Conservation (phyloP, 2,888 invertebrate species). For the Penaeus monodon region DNA sequence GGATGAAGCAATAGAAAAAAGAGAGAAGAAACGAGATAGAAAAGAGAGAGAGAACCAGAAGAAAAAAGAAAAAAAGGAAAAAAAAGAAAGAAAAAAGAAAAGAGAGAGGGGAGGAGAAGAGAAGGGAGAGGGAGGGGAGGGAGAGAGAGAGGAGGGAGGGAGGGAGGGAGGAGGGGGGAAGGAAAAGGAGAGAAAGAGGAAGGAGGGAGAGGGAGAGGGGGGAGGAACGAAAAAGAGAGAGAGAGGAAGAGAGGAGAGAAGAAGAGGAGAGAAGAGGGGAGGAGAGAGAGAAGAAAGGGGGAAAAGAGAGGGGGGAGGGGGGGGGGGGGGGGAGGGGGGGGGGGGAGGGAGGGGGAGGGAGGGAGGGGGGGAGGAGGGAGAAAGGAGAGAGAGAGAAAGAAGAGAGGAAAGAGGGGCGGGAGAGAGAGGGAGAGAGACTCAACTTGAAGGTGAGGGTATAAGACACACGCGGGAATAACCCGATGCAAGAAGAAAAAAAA, state of each 20-base stretch:
- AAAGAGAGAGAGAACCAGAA: neutral
- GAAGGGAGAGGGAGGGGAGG: too few species aligned
- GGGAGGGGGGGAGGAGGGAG: conserved; percentile 28
- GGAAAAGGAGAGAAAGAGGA: too few species aligned
- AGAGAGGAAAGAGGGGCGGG: conserved; percentile 28
- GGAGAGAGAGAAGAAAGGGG: conserved; percentile 29
- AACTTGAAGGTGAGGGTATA: neutral
- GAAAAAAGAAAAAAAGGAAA: too few species aligned
- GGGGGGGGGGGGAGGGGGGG: neutral
- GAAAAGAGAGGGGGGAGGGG: conserved; percentile 1
- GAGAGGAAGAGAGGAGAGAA: too few species aligned
- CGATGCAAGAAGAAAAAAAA: too few species aligned
- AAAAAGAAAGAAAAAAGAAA: conserved; percentile 1
- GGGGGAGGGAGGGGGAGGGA: neutral
- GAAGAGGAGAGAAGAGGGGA: neutral
- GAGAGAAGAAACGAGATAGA: too few species aligned
- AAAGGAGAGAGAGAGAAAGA: conserved; percentile 44
- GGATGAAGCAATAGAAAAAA: too few species aligned
- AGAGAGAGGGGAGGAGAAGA: neutral
- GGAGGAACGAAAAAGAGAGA: neutral
- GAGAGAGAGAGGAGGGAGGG: too few species aligned
- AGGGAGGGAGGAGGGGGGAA: neutral
- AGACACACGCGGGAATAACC: too few species aligned
- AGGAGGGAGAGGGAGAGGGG: neutral
- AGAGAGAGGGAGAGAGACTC: conserved; percentile 11